Evolutionary conservation across 2,888 invertebrate genomes (phyloP).

Genomic region (Nebria salina): DNA sequence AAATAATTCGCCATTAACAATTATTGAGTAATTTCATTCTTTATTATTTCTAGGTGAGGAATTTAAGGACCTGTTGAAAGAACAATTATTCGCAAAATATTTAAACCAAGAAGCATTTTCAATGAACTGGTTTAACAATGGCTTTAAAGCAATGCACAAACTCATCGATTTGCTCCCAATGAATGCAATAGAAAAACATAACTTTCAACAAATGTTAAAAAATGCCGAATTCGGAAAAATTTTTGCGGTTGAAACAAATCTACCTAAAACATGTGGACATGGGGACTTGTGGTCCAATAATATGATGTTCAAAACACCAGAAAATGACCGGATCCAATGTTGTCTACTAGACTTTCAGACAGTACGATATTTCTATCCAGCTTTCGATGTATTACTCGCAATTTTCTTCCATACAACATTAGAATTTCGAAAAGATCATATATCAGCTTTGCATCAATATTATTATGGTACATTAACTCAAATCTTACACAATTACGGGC

Average conservation of each 20-base stretch:
- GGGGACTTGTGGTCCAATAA: slow-evolving; percentile 41
- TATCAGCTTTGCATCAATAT: neutral
- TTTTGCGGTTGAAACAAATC: slow-evolving; percentile 1
- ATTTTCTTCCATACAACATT: slow-evolving; percentile 12
- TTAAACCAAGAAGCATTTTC: too few species aligned
- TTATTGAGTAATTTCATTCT: too few species aligned
- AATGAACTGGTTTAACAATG: too few species aligned
- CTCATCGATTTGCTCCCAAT: neutral
- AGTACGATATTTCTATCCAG: neutral
- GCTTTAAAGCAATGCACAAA: too few species aligned
- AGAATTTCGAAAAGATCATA: too few species aligned
- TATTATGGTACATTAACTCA: slow-evolving; percentile 16
- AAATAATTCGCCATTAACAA: too few species aligned
- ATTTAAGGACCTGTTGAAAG: slow-evolving; percentile 47
- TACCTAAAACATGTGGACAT: slow-evolving; percentile 22
- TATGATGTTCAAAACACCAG: slow-evolving; percentile 26
- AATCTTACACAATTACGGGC: neutral
- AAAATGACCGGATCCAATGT: slow-evolving; percentile 25
- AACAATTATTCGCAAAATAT: too few species aligned
- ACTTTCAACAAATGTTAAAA: neutral
- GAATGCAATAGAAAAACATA: neutral
- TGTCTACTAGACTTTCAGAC: slow-evolving; percentile 55
- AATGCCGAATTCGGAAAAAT: neutral
- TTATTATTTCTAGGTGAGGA: slow-evolving; percentile 9
- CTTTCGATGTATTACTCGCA: too few species aligned